A percentile compares a stretch with the other conserved stretches of the same genome.
phyloP scores from a whole-genome alignment of 1,140 invertebrate species.

The Dufourea novaeangliae region DNA sequence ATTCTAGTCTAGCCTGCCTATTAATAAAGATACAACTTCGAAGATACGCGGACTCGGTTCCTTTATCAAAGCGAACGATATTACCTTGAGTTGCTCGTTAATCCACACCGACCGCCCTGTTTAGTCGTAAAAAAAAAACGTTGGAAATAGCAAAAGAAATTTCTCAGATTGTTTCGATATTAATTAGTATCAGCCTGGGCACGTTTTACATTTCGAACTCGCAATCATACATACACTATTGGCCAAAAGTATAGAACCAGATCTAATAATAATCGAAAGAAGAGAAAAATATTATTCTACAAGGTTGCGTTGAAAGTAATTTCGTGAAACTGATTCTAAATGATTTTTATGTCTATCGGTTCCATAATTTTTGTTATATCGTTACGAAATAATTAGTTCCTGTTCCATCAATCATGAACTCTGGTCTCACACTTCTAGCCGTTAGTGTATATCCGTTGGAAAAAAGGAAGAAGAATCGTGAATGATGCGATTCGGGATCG shows the following conservation, averaged over 20 bases:
- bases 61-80: neutral
- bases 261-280: too few relatives aligned
- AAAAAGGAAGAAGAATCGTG: neutral
- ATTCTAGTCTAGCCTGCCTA: neutral
- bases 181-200: constrained; percentile 15
- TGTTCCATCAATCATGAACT: too few relatives aligned
- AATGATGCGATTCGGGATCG: constrained; percentile 5
- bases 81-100: constrained; percentile 3
- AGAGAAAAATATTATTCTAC: too few relatives aligned
- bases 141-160: neutral
- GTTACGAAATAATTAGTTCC: too few relatives aligned
- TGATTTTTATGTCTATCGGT: too few relatives aligned
- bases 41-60: neutral
- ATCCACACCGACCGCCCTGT: neutral
- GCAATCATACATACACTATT: too few relatives aligned
- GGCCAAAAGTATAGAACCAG: too few relatives aligned
- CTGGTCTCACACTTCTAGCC: too few relatives aligned
- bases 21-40: constrained; percentile 1
- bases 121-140: neutral
- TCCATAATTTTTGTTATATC: too few relatives aligned
- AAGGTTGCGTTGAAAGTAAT: too few relatives aligned
- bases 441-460: too few relatives aligned
- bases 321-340: too few relatives aligned
- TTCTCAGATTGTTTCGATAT: neutral
- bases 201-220: constrained; percentile 33